phyloP scores from a whole-genome alignment of 2,888 invertebrate species.

The Lepidonotus clava region DNA sequence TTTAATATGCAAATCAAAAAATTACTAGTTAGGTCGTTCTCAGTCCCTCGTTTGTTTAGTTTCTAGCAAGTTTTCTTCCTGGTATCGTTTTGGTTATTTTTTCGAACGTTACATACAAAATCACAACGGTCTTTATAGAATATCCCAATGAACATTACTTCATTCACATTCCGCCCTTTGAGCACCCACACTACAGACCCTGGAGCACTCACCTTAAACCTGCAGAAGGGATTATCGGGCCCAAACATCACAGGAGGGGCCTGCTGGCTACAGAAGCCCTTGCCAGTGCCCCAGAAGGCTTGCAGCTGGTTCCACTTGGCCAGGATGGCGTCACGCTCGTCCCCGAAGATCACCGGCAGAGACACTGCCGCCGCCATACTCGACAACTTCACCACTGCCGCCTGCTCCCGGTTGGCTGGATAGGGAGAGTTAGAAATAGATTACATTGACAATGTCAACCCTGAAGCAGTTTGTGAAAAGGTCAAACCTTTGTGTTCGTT shows the following conservation, averaged over 20 bases:
- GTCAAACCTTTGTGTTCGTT: background rate
- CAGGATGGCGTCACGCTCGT: conserved; percentile 95
- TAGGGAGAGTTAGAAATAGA: background rate
- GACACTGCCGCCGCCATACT: conserved; percentile 78
- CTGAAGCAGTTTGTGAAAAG: background rate
- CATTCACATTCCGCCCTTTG: too few relatives aligned
- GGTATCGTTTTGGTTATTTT: too few relatives aligned
- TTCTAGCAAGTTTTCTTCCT: too few relatives aligned
- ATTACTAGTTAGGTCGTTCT: too few relatives aligned
- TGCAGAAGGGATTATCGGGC: conserved; percentile 93
- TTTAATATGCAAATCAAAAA: too few relatives aligned
- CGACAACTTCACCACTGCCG: conserved; percentile 22
- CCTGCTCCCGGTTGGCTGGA: conserved; percentile 54
- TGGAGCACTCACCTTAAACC: conserved; percentile 87
- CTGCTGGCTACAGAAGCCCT: conserved; percentile 83
- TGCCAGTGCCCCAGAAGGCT: conserved; percentile 84
- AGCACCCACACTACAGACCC: too few relatives aligned
- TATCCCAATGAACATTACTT: too few relatives aligned
- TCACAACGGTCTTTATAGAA: too few relatives aligned
- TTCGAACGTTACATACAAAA: too few relatives aligned
- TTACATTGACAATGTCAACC: background rate
- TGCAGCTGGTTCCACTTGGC: conserved; percentile 97
- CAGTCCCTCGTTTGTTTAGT: too few relatives aligned
- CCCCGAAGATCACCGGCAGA: conserved; percentile 87
- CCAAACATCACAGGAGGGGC: conserved; percentile 91